Evolutionary conservation across 2,888 invertebrate genomes (phyloP), one percentile per base, ranked within the genome.

Genomic region (Ligdia adustata): DNA sequence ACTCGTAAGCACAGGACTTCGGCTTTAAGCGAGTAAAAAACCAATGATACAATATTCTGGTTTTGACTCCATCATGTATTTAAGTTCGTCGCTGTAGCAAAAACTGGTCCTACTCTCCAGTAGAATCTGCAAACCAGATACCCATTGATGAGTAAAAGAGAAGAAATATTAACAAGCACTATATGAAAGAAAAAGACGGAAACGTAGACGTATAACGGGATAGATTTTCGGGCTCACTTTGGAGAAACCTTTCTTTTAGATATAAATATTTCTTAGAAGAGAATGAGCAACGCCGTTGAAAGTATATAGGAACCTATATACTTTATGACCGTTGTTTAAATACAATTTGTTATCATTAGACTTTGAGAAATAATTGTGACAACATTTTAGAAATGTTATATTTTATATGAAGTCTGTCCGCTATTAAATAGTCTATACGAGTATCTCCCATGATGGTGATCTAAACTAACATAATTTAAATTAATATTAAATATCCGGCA

Each of bases 101-200:
- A 87, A 87, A 87, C 85, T 84, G 79, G 87, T 86, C 82, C 67
- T 74, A 69, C 44, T 38, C 44, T 49, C 69, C 73, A 47, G 39
- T 44, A 57, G 55, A 59, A 68, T 77, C 73, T 73, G 78, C 78
- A 75, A 84, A 79, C 79, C 75, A 69, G 79, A 75, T 82, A 77
- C 71, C 83, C 87, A 87, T 87, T 86, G 74, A 87, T 75, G 85
- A 63, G 80, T 62, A 62, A 86, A 63, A 66, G 76, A 69, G 85
- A 82, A 51, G 47, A 47, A 57, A 42, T 42, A 71, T 61, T 50
- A 38, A 46, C 48, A 53, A 33, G 38, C 40, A 40, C 26, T 34
- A 20, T 26, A 40, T 1, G 60, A 42, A 28, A 39, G 72, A 79
- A 50, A 69, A 64, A 66, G 82, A 83, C 51, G 59, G 60, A 51